These are phyloP conservation scores for Heliothis virescens DNA, from an alignment of 1,140 invertebrate genomes.

Conservation along the genomic window DNA sequence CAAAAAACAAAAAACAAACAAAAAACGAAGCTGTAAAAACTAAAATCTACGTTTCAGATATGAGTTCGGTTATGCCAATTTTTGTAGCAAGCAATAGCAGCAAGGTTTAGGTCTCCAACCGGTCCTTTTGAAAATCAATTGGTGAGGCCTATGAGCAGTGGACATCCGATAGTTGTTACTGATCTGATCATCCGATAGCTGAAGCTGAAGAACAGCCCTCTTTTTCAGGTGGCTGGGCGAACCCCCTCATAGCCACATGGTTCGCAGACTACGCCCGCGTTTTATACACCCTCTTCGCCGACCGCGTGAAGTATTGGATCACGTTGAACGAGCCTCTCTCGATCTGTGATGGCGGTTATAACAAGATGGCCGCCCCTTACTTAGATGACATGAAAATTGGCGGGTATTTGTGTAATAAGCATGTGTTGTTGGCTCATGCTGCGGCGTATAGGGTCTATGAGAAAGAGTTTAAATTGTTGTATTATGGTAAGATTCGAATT, in stretches of 20 bases:
- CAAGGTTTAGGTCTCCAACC: too few relatives aligned
- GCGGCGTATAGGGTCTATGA: constrained; percentile 56
- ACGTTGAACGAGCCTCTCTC: constrained; percentile 67
- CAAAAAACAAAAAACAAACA: too few relatives aligned
- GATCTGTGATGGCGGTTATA: constrained; percentile 75
- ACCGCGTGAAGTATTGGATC: constrained; percentile 77
- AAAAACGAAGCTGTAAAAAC: too few relatives aligned
- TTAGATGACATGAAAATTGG: constrained; percentile 70
- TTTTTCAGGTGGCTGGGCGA: constrained; percentile 86
- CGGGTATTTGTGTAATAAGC: constrained; percentile 52
- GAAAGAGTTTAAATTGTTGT: constrained; percentile 41
- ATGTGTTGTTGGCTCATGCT: constrained; percentile 52
- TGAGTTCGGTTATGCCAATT: too few relatives aligned
- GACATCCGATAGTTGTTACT: too few relatives aligned
- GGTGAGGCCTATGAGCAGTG: too few relatives aligned
- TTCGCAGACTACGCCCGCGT: constrained; percentile 77
- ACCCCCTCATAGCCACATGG: constrained; percentile 77
- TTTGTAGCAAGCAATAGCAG: too few relatives aligned
- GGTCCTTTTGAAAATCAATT: too few relatives aligned
- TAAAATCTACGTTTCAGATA: too few relatives aligned
- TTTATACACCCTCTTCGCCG: constrained; percentile 72
- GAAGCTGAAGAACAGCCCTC: too few relatives aligned
- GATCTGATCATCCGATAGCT: too few relatives aligned
- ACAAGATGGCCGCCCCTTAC: constrained; percentile 76
- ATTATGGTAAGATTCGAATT: constrained; percentile 67